Evolutionary conservation across 1,140 invertebrate genomes (phyloP), one percentile per base, ranked within the genome.

Genomic region (Phortica variegata): DNA sequence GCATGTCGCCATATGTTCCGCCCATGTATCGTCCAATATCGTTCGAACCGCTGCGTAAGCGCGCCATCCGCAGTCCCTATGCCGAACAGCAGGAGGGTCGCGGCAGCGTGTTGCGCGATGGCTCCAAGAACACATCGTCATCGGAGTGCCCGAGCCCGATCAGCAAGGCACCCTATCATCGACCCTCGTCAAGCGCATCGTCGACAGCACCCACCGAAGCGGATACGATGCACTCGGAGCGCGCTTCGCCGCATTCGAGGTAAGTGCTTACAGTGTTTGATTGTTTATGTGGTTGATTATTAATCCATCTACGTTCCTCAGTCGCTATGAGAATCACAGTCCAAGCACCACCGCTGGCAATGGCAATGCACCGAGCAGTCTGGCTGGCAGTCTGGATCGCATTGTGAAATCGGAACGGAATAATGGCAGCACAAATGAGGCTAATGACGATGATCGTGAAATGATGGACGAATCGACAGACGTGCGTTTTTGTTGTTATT

Each of bases 21-120:
- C 68, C 65, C 41, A 76, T 76, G 43, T 76, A 75, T 56, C 55
- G 72, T 40, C 74, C 66, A 34, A 65, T 74, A 13, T 54, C 66
- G 12, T 74, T 60, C 44, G 74, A 76, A 43, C 71, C 74, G 20
- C 77, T 79, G 38, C 79, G 80, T 48, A 78, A 81, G 61, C 78
- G 79, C 3, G 73, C 76, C 23, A 77, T 79, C 20, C 80, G 79
- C 31, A 82, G 81, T 50, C 79, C 80, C 3, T 77, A 70, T 43
- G 61, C 71, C 43, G 72, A 75, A 40, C 57, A 58, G 40, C 74
- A 75, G 46, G 75, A 77, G 52, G 54, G 68, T 34, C 76, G 77
- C 8, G 76, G 76, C 8, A 77, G 76, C 13, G 77, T 78, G 6
- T 45, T 78, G 20, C 58, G 77, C 8, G 77, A 78, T 32, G 74